Evolutionary conservation across 1,140 invertebrate species (phyloP), one percentile per base, ranked within the genome.

Genomic region (Phthorimaea operculella): DNA sequence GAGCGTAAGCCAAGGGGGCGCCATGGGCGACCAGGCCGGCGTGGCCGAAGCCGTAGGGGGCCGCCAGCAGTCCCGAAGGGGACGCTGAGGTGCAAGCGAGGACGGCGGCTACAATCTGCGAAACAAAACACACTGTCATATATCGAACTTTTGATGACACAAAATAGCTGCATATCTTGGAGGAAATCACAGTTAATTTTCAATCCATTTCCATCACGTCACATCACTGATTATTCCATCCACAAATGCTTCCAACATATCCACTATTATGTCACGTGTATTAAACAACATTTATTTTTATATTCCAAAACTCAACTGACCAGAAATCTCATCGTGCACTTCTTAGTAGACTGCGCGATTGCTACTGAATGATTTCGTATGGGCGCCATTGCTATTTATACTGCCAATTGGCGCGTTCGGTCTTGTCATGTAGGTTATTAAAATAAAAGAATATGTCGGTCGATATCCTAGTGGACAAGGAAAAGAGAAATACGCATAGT

Each of bases 281-380:
- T 42, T 42, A 42, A 3, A 42, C 3, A 8, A 42, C 39, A 42
- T 14, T 42, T 28, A n/a, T 42, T 42, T 42, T 42, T 42, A 42
- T 42, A 4, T n/a, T n/a, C n/a, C n/a, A n/a, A n/a, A n/a, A 42
- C 1, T 42, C 8, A 47, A 81, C 81, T 79, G 64, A 83, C 81
- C 81, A 84, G 81, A 79, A 84, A 68, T 84, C 81, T 83, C 81
- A 84, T 84, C 78, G 68, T 85, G 81, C 77, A 85, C 78, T 85
- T 85, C 81, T 77, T 79, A 58, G 68, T 76, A 81, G 81, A 84
- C 81, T 84, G 79, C 81, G 71, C 81, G 78, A 74, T 70, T 68
- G 81, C 81, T 84, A 84, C 79, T 84, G 81, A 81, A 66, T 84
- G 79, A 70, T 77, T 74, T 79, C 70, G 70, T 76, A 81, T 74